These are phyloP conservation scores for Penaeus vannamei DNA, from an alignment of 1,140 invertebrate genomes.

Conservation along the genomic window DNA sequence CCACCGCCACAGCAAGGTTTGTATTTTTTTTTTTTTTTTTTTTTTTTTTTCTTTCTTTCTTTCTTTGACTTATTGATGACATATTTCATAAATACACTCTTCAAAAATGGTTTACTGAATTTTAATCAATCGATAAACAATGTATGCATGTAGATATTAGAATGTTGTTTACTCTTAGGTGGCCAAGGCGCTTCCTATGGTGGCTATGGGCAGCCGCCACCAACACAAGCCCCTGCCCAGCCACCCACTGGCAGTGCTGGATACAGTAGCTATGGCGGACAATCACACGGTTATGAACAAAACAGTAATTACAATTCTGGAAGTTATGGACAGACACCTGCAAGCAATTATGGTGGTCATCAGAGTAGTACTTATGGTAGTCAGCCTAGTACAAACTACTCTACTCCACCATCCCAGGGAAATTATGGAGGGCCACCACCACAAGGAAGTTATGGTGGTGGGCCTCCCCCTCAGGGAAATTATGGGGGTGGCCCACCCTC, in stretches of 20 bases:
- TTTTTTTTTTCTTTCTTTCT: conserved; percentile 2
- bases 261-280: conserved; percentile 57
- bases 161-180: conserved; percentile 44
- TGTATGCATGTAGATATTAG: conserved; percentile 17
- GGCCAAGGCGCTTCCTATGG: conserved; percentile 56
- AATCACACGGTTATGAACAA: conserved; percentile 41
- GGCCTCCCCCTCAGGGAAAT: conserved; percentile 54
- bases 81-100: background rate
- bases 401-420: conserved; percentile 55
- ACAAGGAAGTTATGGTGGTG: conserved; percentile 63
- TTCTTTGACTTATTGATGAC: background rate
- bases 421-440: conserved; percentile 64
- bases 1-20: conserved; percentile 52
- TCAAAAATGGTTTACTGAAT: background rate
- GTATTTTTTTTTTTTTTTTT: conserved; percentile 1
- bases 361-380: conserved; percentile 61
- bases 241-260: conserved; percentile 55
- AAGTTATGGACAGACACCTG: conserved; percentile 59
- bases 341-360: conserved; percentile 55
- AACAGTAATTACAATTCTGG: conserved; percentile 36
- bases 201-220: conserved; percentile 59
- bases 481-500: conserved; percentile 55
- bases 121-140: background rate
- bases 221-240: conserved; percentile 43
- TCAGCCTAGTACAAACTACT: conserved; percentile 60